Percentiles rank a stretch among this genome's conserved stretches.
Conservation (phyloP, 2,797 vertebrate species). For the Tragelaphus eurycerus region DNA sequence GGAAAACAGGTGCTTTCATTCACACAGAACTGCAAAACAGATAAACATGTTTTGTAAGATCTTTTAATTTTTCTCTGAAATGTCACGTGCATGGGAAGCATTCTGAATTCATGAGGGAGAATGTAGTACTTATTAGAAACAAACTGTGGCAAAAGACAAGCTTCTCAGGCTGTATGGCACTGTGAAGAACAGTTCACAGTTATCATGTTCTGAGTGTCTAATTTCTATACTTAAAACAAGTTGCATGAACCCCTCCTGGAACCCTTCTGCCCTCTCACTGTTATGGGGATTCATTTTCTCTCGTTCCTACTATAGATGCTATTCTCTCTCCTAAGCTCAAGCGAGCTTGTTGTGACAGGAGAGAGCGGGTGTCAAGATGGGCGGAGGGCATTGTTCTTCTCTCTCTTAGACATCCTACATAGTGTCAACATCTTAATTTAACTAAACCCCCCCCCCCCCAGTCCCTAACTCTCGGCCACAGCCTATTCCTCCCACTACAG, state of each 20-base stretch:
- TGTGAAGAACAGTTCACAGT: neutral
- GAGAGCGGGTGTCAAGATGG: neutral
- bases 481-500: neutral
- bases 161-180: neutral
- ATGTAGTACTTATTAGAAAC: neutral
- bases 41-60: neutral
- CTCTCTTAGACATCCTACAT: neutral
- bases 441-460: neutral
- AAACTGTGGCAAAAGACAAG: neutral
- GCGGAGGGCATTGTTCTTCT: neutral
- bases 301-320: neutral
- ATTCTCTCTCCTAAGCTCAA: neutral
- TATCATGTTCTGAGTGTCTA: neutral
- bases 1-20: conserved; percentile 43
- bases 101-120: conserved; percentile 22
- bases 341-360: neutral
- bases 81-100: neutral
- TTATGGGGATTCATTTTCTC: neutral
- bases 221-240: neutral
- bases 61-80: conserved; percentile 29
- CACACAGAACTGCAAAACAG: conserved; percentile 9
- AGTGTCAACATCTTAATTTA: neutral
- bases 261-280: neutral
- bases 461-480: neutral
- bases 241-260: neutral